A percentile compares a stretch with the other conserved stretches of the same genome.
phyloP scores from a whole-genome alignment of 2,113 vertebrate genomes.

The Etia nguti region DNA sequence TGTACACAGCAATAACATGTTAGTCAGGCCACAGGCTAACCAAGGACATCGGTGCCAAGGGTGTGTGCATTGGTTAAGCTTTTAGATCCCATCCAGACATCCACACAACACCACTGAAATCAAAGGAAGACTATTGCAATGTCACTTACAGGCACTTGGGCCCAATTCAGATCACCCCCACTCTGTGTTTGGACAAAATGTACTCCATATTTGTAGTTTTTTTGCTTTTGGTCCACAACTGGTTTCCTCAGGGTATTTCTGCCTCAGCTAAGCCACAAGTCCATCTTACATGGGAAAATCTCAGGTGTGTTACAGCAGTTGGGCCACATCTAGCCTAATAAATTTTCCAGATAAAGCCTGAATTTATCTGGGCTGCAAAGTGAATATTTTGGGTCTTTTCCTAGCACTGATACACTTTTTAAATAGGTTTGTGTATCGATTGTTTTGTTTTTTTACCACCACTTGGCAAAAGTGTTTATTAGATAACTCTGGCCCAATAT shows the following conservation, averaged over 20 bases:
- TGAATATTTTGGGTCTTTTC: background rate
- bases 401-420: background rate
- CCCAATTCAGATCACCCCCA: background rate
- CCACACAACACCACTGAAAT: background rate
- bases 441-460: background rate
- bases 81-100: background rate
- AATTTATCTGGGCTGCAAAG: background rate
- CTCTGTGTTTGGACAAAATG: background rate
- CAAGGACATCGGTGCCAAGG: slow-evolving; percentile 25
- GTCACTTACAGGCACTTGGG: background rate
- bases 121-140: background rate
- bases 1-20: background rate
- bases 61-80: slow-evolving; percentile 16
- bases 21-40: slow-evolving; percentile 22
- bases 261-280: background rate
- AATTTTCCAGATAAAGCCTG: background rate
- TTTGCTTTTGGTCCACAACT: background rate
- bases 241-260: background rate
- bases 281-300: background rate
- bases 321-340: background rate
- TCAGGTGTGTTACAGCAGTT: background rate
- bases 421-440: background rate
- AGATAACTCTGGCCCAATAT: background rate
- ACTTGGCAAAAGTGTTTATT: background rate
- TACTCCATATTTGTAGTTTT: background rate